Evolutionary conservation across 2,797 vertebrate genomes (phyloP).

Genomic region (Podargus strigoides): DNA sequence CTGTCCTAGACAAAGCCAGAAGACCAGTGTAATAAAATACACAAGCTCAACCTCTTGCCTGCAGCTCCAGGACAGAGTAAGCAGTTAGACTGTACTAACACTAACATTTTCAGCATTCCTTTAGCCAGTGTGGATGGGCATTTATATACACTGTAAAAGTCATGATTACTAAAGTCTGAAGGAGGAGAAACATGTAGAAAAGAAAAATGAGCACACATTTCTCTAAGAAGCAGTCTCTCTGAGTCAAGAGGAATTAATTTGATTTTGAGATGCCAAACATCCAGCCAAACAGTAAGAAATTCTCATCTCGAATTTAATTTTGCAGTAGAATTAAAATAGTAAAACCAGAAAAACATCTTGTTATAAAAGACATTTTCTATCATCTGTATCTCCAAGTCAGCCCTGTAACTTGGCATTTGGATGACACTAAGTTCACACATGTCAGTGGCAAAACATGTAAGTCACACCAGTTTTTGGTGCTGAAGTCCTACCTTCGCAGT

Average conservation of each 20-base stretch:
- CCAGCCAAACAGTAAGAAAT: not conserved
- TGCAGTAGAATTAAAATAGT: not conserved
- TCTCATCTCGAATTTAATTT: not conserved
- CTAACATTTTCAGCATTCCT: not conserved
- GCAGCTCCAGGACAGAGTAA: not conserved
- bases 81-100: not conserved
- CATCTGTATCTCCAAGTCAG: not conserved
- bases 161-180: not conserved
- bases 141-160: not conserved
- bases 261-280: not conserved
- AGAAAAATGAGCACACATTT: not conserved
- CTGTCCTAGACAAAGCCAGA: not conserved
- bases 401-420: not conserved
- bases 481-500: conserved; percentile 76
- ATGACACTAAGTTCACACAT: not conserved
- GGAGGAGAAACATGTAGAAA: not conserved
- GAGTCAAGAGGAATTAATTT: not conserved
- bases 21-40: not conserved
- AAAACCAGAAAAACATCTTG: not conserved
- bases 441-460: not conserved
- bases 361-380: not conserved
- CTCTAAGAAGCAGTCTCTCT: not conserved
- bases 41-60: not conserved
- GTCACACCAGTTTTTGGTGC: not conserved
- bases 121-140: not conserved